Evolutionary conservation across 2,888 invertebrate genomes (phyloP), one percentile per base, ranked within the genome.

Genomic region (Graphium colonna): DNA sequence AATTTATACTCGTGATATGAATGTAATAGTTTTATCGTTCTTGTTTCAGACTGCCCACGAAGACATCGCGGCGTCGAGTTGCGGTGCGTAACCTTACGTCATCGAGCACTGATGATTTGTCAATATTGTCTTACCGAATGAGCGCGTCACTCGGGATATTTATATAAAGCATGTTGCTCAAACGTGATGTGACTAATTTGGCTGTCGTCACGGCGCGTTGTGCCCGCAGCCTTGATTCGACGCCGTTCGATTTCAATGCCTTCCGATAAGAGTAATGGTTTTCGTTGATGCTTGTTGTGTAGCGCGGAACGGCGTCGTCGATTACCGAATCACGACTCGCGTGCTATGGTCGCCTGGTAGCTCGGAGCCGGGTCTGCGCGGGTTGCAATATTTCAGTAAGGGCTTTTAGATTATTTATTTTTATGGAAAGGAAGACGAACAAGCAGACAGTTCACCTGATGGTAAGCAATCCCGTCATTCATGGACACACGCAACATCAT

Each of bases 121-220:
- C 40, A 57, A 54, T 60, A 52, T 52, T 51, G 49, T 51, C 44
- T 40, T 36, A 49, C 31, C 9, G 50, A 56, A 48, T 42, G 50
- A 46, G 39, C 50, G 42, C 36, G 44, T 47, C 36, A 28, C 50
- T 39, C 42, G 21, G 48, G 41, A 17, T 48, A 51, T 57, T 50
- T 52, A 46, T 53, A 36, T 46, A 42, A 33, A 55, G 38, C 52
- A 51, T 40, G 40, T 42, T 26, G 52, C 33, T 33, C 45, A 44
- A 33, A 51, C 56, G 56, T 52, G 58, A 56, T 51, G 51, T 55
- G 55, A 55, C 39, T 57, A 50, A 56, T 58, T 53, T 45, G 46
- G 44, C 44, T 15, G 47, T 52, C 42, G 51, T 54, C 47, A 50
- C 49, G 53, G 39, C 42, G 18, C 12, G 1, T 36, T 42, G 12